These are phyloP conservation scores for Phania funesta DNA, from an alignment of 2,888 invertebrate genomes.

Conservation along the genomic window DNA sequence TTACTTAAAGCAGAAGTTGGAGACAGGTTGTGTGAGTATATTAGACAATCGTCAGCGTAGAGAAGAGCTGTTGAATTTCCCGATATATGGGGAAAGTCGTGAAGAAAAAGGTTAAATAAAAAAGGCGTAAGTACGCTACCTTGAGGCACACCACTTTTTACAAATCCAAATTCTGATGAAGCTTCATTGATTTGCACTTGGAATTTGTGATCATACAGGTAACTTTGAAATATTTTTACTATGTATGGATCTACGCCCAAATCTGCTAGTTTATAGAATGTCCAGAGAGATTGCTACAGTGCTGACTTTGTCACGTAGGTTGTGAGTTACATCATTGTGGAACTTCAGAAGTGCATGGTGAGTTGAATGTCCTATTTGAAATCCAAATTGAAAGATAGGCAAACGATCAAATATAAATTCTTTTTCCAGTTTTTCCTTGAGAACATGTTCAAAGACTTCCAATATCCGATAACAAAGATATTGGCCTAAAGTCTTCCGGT, in stretches of 20 bases:
- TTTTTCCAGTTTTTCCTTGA: not conserved
- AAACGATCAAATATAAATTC: not conserved
- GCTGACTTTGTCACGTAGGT: too few relatives aligned
- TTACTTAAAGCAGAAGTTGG: not conserved
- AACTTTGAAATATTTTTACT: too few relatives aligned
- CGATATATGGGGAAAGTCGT: not conserved
- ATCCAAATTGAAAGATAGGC: not conserved
- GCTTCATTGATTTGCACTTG: too few relatives aligned
- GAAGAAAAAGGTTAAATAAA: not conserved
- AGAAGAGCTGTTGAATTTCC: not conserved
- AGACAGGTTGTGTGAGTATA: not conserved
- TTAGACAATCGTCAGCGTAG: not conserved
- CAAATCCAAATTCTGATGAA: too few relatives aligned
- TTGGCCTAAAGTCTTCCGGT: not conserved
- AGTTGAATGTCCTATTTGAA: not conserved
- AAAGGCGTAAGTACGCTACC: not conserved
- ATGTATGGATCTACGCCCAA: not conserved
- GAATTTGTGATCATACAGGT: too few relatives aligned
- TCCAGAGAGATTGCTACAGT: too few relatives aligned
- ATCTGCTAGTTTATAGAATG: not conserved
- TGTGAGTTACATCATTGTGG: too few relatives aligned
- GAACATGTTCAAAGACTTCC: not conserved
- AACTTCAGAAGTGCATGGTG: not conserved
- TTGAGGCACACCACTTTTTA: not conserved
- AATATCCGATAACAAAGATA: not conserved